A percentile compares a stretch with the other conserved stretches of the same genome.
Evolutionary conservation across 1,140 invertebrate genomes (phyloP).

Genomic region (Daktulosphaira vitifoliae): DNA sequence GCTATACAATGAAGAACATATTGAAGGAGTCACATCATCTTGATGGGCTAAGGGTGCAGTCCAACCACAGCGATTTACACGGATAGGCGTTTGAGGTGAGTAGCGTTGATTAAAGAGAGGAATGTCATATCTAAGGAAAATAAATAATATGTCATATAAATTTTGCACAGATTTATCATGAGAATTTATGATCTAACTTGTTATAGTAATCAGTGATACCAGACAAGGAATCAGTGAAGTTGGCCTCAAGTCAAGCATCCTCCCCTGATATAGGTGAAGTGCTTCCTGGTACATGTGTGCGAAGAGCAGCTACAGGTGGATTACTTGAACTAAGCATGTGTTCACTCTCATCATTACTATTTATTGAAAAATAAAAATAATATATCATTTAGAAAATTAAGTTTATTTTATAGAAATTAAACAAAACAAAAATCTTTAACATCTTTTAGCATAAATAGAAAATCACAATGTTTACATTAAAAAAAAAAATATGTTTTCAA

Average conservation of each 20-base stretch:
- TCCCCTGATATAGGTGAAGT: slow-evolving; percentile 22
- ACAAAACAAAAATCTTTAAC: too few species aligned
- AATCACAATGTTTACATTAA: too few species aligned
- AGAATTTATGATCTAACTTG: slow-evolving; percentile 17
- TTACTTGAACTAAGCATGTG: slow-evolving; percentile 25
- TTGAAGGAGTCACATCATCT: slow-evolving; percentile 36
- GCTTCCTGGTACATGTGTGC: slow-evolving; percentile 16
- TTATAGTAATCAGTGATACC: slow-evolving; percentile 31
- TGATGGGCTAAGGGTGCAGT: slow-evolving; percentile 35
- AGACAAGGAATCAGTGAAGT: slow-evolving; percentile 26
- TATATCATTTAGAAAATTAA: too few species aligned
- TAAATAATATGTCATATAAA: not conserved
- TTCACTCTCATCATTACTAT: slow-evolving; percentile 28
- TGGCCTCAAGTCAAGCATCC: slow-evolving; percentile 33
- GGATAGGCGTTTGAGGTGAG: slow-evolving; percentile 16
- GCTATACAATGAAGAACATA: slow-evolving; percentile 35
- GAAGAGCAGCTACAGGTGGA: slow-evolving; percentile 24
- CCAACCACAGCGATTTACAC: not conserved
- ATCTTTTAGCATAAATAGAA: too few species aligned
- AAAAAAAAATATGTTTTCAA: too few species aligned
- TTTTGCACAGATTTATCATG: slow-evolving; percentile 10
- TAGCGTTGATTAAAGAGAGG: slow-evolving; percentile 5
- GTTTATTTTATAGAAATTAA: too few species aligned
- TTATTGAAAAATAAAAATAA: slow-evolving; percentile 18
- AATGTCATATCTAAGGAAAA: slow-evolving; percentile 21